Base-by-base conservation (phyloP, 2,797 vertebrate genomes). In the Enteromius anoplus region DNA sequence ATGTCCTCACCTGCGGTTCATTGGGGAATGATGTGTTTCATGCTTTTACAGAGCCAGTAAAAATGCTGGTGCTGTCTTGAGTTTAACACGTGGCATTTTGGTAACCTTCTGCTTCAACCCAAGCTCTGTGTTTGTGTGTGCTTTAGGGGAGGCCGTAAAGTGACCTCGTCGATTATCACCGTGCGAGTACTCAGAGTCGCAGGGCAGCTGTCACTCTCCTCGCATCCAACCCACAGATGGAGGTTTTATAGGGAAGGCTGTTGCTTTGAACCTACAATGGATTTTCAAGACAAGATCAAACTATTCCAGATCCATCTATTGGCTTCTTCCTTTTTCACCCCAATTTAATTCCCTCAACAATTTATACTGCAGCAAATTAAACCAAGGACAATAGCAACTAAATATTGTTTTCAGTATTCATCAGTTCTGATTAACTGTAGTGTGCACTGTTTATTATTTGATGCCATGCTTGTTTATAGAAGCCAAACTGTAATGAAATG, bases 181-280 rank as follows among this genome's bases (percentile, higher is more conserved):
- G 19, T 79, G 68, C 73, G n/a, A 86, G 79, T 79, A 77, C 68
- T 65, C 68, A 12, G 71, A 84, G 66, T 72, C 70, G 19, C 66
- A 71, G 79, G 75, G 68, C 87, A 85, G 84, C 79, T 87, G 86
- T 84, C 84, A 85, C 64, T 84, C 84, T 75, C 45, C 69, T 73
- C 9, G 42, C 73, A 75, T 76, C 49, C 75, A 78, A 78, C 34
- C 37, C 75, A 78, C 85, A 86, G 81, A 86, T 87, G 84, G 80
- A 70, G 71, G 60, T 81, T 88, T 88, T 82, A 88, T 81, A 60
- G 77, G 65, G 37, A 60, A 60, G 68, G 29, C 32, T 69, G 40
- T 80, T 49, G 70, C 76, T 81, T 82, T 75, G 70, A 82, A 77
- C 75, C 70, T 68, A 75, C 75, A 84, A 85, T 85, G 70, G 51